Evolutionary conservation across 2,888 invertebrate species (phyloP).

Genomic region (Caenorhabditis panamensis): DNA sequence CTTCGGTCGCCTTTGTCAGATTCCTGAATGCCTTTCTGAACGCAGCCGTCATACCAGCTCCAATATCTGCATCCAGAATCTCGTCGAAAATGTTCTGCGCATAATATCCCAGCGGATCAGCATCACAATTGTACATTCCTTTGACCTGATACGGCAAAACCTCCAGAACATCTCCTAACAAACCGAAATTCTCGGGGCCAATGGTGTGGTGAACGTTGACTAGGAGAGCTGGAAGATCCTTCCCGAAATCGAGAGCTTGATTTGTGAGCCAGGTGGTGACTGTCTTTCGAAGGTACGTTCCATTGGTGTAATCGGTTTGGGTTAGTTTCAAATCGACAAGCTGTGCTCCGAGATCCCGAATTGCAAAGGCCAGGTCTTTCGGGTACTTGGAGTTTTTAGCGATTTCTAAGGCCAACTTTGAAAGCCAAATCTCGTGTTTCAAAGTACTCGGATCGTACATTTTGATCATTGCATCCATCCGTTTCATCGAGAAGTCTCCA

Average conservation of each 20-base stretch:
- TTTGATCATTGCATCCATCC: not conserved
- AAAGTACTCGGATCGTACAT: slow-evolving; percentile 7
- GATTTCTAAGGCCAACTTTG: not conserved
- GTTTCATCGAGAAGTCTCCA: slow-evolving; percentile 6
- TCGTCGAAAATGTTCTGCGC: not conserved
- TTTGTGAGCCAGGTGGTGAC: not conserved
- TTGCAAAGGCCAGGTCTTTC: slow-evolving; percentile 9
- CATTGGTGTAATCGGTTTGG: slow-evolving; percentile 7
- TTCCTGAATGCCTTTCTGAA: not conserved
- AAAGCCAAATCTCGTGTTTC: not conserved
- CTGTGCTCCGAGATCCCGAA: slow-evolving; percentile 4
- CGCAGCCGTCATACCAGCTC: not conserved
- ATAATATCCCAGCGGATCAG: not conserved
- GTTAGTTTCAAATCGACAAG: not conserved
- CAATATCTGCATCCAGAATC: not conserved
- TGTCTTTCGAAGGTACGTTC: not conserved
- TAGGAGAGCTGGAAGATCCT: not conserved
- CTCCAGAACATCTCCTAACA: slow-evolving; percentile 15
- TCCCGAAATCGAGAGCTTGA: not conserved
- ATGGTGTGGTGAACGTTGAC: slow-evolving; percentile 1
- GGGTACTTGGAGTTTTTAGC: not conserved
- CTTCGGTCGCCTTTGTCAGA: not conserved
- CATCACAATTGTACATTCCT: not conserved
- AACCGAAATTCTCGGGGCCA: slow-evolving; percentile 21
- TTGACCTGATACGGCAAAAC: not conserved